Base-by-base conservation (phyloP, 2,113 vertebrate species). In the Hemiscyllium ocellatum region DNA sequence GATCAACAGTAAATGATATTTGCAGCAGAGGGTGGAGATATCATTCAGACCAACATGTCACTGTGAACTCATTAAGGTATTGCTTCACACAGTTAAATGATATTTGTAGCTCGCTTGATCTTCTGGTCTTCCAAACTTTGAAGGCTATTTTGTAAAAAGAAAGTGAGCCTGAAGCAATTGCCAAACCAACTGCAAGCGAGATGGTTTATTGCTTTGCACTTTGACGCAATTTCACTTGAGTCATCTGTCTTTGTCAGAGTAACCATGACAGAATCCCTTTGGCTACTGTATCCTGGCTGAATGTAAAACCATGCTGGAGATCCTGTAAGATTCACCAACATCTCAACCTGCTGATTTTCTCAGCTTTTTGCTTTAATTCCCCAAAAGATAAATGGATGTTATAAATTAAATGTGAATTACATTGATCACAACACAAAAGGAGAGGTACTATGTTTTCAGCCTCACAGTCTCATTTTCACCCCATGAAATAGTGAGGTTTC, bases 211-310 rank as follows among this genome's bases (percentile, higher is more conserved):
- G 89, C 47, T 29, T 42, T 61, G 37, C 61, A 93, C 61, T 20
- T 93, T 93, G 61, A 68, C 29, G 33, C 33, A 33, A 15, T 68
- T 29, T 89, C 86, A 29, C 86, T 10, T 61, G 87, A 33, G 52
- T 56, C 26, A 61, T 90, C 87, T 90, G 52, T 87, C 85, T 90
- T 90, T 83, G 37, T 83, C 37, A 90, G 50, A 65, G 61, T 90
- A 61, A 29, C 29, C 33, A 29, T 66, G 89, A 42, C 89, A 93
- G 89, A 19, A 93, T 93, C 17, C 1, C 89, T 93, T n/a, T 37
- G 61, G 61, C 89, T 93, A 93, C 89, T 37, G 89, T 93, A 65
- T 3, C 19, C 37, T 91, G 89, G 86, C 61, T 37, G 33, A 19
- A 33, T 91, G 37, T 93, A 22, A 93, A 93, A 7, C 20, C 13